These are phyloP conservation scores for Heliornis fulica DNA, from an alignment of 2,113 vertebrate species.

Conservation along the genomic window DNA sequence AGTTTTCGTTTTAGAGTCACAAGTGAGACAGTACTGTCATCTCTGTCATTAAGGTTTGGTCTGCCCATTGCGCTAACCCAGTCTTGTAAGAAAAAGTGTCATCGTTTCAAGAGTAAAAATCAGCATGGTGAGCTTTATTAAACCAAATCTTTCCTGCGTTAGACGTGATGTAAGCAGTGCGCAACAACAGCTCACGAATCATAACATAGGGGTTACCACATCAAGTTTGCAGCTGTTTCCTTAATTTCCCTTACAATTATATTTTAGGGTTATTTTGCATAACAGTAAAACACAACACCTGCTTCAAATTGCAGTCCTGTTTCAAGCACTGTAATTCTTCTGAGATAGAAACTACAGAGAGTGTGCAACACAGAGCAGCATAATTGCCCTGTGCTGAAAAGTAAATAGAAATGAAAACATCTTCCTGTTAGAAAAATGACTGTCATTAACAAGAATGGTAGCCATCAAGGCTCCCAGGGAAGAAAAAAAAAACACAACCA, in stretches of 20 bases:
- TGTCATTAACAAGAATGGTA: slow-evolving; percentile 73
- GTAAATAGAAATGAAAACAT: slow-evolving; percentile 82
- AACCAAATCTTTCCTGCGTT: neutral
- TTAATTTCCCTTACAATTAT: slow-evolving; percentile 77
- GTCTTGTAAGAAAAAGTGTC: neutral
- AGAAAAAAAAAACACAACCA: neutral
- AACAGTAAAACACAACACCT: slow-evolving; percentile 83
- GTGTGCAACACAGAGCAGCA: slow-evolving; percentile 54
- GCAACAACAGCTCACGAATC: slow-evolving; percentile 62
- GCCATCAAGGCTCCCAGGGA: slow-evolving; percentile 51
- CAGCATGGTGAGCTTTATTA: slow-evolving; percentile 19
- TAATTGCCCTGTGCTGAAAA: slow-evolving; percentile 75
- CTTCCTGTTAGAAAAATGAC: slow-evolving; percentile 75
- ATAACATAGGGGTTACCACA: slow-evolving; percentile 48
- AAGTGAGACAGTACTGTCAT: neutral
- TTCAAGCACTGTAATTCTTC: slow-evolving; percentile 75
- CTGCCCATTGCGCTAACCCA: neutral
- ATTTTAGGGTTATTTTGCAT: slow-evolving; percentile 81
- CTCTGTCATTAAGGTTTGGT: neutral
- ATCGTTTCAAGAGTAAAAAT: neutral
- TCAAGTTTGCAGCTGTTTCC: slow-evolving; percentile 80
- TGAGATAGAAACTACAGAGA: slow-evolving; percentile 67
- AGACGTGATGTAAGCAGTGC: neutral
- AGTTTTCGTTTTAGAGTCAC: neutral
- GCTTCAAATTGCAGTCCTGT: slow-evolving; percentile 74